phyloP scores from a whole-genome alignment of 2,888 invertebrate species.

The Thereva nobilitata region DNA sequence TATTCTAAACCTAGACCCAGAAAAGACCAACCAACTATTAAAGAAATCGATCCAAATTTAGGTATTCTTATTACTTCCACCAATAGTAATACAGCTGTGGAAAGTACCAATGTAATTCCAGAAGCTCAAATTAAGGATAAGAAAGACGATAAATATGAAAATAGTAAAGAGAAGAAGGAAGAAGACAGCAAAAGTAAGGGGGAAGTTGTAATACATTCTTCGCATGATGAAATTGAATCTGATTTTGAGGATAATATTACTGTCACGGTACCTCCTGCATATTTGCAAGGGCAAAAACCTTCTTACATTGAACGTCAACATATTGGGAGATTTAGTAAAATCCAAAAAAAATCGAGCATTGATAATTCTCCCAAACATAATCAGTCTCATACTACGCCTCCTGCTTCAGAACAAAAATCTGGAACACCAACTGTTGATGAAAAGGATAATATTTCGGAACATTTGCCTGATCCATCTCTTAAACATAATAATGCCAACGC shows the following conservation, averaged over 20 bases:
- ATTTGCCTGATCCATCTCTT: constrained; percentile 2
- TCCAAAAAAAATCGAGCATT: constrained; percentile 59
- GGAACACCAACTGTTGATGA: constrained; percentile 75
- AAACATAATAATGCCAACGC: constrained; percentile 43
- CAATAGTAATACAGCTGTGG: neutral
- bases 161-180: constrained; percentile 4
- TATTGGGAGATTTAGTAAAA: constrained; percentile 44
- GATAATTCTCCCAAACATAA: constrained; percentile 52
- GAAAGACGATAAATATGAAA: neutral
- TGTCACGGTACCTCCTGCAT: constrained; percentile 62
- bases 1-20: constrained; percentile 65
- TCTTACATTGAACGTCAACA: constrained; percentile 44
- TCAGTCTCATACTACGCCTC: constrained; percentile 1
- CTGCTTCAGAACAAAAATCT: constrained; percentile 64
- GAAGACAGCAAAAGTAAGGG: constrained; percentile 30
- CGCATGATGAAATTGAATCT: constrained; percentile 57
- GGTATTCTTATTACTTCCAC: neutral
- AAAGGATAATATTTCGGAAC: constrained; percentile 42
- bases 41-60: neutral
- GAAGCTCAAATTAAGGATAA: constrained; percentile 10
- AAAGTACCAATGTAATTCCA: neutral
- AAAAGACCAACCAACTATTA: constrained; percentile 27
- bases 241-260: constrained; percentile 67
- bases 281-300: constrained; percentile 45
- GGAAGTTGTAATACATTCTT: constrained; percentile 35